A percentile compares a stretch with the other conserved stretches of the same genome.
Conservation (phyloP, 2,888 invertebrate genomes). For the Serrognathus titanus region DNA sequence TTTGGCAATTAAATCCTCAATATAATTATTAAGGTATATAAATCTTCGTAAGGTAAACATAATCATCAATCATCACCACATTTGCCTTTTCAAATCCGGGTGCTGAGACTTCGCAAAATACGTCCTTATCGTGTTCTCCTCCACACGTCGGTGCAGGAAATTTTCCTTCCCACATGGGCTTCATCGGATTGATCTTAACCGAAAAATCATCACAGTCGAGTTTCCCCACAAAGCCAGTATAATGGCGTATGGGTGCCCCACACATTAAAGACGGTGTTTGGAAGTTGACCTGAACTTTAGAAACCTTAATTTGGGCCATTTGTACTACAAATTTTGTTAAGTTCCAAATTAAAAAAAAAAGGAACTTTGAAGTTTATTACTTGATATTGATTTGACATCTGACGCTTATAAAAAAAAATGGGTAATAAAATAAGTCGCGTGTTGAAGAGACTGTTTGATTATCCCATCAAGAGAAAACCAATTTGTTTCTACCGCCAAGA, state of each 20-base stretch:
- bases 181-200: conserved; percentile 12
- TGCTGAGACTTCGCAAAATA: conserved; percentile 18
- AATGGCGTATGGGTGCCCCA: conserved; percentile 3
- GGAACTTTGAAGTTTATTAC: background rate
- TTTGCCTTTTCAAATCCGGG: conserved; percentile 22
- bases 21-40: conserved; percentile 14
- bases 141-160: conserved; percentile 17
- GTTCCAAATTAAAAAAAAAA: background rate
- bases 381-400: background rate
- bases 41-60: conserved; percentile 19
- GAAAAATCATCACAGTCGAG: conserved; percentile 4
- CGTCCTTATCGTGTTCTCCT: conserved; percentile 13
- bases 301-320: background rate
- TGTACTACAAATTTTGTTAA: background rate
- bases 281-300: conserved; percentile 5
- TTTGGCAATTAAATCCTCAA: no score
- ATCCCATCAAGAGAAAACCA: conserved; percentile 58
- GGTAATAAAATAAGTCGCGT: conserved; percentile 51
- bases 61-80: conserved; percentile 24
- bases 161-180: conserved; percentile 14
- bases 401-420: conserved; percentile 38
- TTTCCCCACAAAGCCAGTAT: conserved; percentile 10
- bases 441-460: conserved; percentile 53
- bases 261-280: conserved; percentile 1
- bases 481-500: conserved; percentile 58